Evolutionary conservation across 2,888 invertebrate genomes (phyloP).

Genomic region (Ormyrus labotus): DNA sequence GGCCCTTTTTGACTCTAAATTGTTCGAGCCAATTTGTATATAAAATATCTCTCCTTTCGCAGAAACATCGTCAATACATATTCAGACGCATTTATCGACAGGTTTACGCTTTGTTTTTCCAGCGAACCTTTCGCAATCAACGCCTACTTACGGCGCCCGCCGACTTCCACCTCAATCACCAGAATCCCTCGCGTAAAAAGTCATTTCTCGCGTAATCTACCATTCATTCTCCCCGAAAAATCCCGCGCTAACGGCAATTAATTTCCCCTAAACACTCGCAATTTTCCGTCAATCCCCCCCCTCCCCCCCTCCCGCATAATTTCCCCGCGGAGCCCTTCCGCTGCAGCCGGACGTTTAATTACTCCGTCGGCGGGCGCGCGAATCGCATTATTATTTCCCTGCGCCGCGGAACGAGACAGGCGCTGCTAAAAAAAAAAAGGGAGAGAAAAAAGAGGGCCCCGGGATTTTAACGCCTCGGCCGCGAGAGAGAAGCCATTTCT

Average conservation of each 20-base stretch:
- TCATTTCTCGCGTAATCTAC: no score
- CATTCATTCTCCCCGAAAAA: slow-evolving; percentile 15
- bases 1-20: no score
- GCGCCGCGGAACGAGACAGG: slow-evolving; percentile 14
- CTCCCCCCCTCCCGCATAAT: slow-evolving; percentile 39
- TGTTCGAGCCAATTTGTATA: no score
- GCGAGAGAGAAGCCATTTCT: slow-evolving; percentile 71
- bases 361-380: slow-evolving; percentile 50
- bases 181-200: no score
- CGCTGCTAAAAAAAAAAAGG: not conserved
- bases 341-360: slow-evolving; percentile 57
- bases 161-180: not conserved
- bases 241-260: slow-evolving; percentile 45
- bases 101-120: not conserved
- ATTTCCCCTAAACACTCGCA: slow-evolving; percentile 34
- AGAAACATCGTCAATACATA: no score
- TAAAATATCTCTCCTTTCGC: no score
- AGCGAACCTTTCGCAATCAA: not conserved
- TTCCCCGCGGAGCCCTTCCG: slow-evolving; percentile 49
- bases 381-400: slow-evolving; percentile 47
- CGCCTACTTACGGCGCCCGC: not conserved
- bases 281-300: slow-evolving; percentile 46
- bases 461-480: slow-evolving; percentile 70
- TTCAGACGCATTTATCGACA: not conserved
- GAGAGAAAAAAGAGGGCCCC: slow-evolving; percentile 50